phyloP scores from a whole-genome alignment of 2,888 invertebrate species.

The Halictus ligatus region DNA sequence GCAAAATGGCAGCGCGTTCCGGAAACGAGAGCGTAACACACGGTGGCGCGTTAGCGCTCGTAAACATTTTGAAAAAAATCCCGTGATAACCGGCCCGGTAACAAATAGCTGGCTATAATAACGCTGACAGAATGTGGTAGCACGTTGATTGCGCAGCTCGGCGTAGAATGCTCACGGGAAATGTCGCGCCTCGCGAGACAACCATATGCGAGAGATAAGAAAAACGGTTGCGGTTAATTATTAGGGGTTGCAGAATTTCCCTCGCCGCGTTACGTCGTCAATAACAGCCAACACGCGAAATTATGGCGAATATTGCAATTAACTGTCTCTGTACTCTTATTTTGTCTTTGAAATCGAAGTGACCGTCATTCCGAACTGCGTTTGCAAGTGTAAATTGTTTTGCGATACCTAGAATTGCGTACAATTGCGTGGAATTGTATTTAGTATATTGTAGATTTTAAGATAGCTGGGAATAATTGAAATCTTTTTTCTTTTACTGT shows the following conservation, averaged over 20 bases:
- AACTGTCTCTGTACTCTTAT: no score
- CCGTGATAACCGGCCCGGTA: slow-evolving; percentile 49
- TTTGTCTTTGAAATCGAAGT: no score
- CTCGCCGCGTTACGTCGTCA: background rate
- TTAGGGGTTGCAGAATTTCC: slow-evolving; percentile 4
- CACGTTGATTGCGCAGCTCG: slow-evolving; percentile 39
- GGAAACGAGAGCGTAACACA: slow-evolving; percentile 5
- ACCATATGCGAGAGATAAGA: slow-evolving; percentile 57
- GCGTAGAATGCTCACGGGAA: slow-evolving; percentile 46
- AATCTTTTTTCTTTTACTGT: no score
- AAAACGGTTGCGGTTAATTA: slow-evolving; percentile 62
- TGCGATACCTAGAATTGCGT: no score
- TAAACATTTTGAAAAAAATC: slow-evolving; percentile 48
- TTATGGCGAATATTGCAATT: background rate
- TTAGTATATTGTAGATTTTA: no score
- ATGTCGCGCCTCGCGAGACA: slow-evolving; percentile 39
- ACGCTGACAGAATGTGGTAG: slow-evolving; percentile 54
- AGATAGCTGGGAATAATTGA: no score
- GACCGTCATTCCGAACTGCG: no score
- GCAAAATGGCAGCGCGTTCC: background rate
- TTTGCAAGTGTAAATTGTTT: no score
- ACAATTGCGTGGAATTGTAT: no score
- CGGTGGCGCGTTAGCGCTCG: slow-evolving; percentile 12
- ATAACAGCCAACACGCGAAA: background rate
- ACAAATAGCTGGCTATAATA: slow-evolving; percentile 57